Percentiles rank a stretch among this genome's conserved stretches.
phyloP scores from a whole-genome alignment of 2,113 vertebrate genomes.

The Terrapene triunguis region DNA sequence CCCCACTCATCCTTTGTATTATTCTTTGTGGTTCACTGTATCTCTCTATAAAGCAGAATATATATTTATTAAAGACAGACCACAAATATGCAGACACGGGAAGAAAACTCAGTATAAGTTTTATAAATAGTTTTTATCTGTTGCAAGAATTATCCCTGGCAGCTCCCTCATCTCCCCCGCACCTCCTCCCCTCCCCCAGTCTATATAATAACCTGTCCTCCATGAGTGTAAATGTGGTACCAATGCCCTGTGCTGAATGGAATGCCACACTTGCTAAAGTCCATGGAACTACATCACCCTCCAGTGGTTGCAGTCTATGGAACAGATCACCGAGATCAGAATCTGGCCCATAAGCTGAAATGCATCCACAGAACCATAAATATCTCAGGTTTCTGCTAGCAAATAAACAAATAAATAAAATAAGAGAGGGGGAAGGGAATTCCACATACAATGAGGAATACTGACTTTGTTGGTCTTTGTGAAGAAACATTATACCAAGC shows the following conservation, averaged over 20 bases:
- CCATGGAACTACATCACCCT: background rate
- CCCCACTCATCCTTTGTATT: background rate
- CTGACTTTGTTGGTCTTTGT: background rate
- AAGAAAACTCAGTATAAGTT: background rate
- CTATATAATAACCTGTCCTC: background rate
- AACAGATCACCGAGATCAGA: background rate
- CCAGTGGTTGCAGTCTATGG: background rate
- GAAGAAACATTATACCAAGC: slow-evolving; percentile 17
- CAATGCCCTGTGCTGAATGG: fast-evolving
- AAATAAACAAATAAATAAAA: slow-evolving; percentile 25
- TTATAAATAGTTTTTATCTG: background rate
- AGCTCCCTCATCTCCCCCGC: background rate
- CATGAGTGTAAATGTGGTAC: background rate
- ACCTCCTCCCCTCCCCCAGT: background rate
- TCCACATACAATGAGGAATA: background rate
- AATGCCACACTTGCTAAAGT: background rate
- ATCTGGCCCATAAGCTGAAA: background rate
- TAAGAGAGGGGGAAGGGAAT: background rate
- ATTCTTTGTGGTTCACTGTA: background rate
- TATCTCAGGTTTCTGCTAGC: background rate
- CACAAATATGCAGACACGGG: background rate
- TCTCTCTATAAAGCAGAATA: background rate
- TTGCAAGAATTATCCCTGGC: background rate
- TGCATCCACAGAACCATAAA: background rate
- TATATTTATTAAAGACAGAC: background rate